Evolutionary conservation across 1,140 invertebrate species (phyloP).

Genomic region (Ooceraea biroi): DNA sequence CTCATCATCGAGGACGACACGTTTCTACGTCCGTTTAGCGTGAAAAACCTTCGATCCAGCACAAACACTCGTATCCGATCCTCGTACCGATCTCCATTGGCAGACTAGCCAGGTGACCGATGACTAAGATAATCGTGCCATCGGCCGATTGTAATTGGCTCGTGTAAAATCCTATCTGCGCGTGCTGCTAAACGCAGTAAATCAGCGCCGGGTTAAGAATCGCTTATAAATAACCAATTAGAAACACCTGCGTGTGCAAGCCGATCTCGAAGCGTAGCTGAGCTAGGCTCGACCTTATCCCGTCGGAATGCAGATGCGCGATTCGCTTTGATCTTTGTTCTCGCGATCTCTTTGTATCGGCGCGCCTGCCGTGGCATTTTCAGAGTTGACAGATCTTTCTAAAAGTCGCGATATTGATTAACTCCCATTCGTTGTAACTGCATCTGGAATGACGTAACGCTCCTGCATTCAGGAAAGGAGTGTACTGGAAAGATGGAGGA

Average conservation of each 20-base stretch:
- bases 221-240: conserved; percentile 79
- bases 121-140: conserved; percentile 76
- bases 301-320: conserved; percentile 75
- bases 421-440: conserved; percentile 4
- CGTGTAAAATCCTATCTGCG: conserved; percentile 68
- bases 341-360: conserved; percentile 65
- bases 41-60: conserved; percentile 58
- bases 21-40: conserved; percentile 62
- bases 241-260: conserved; percentile 74
- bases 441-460: no score
- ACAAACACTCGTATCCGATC: conserved; percentile 37
- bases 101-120: conserved; percentile 67
- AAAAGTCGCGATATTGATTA: conserved; percentile 54
- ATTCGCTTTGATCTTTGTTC: conserved; percentile 75
- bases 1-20: conserved; percentile 69
- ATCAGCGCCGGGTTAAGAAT: conserved; percentile 75
- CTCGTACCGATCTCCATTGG: conserved; percentile 50
- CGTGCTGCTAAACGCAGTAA: conserved; percentile 71
- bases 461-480: background rate
- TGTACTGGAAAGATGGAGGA: no score
- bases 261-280: conserved; percentile 17
- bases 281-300: conserved; percentile 67
- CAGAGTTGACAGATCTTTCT: conserved; percentile 18
- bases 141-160: conserved; percentile 75
- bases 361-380: conserved; percentile 64